Base-by-base conservation (phyloP, 2,113 vertebrate genomes). In the Xiphophorus couchianus region DNA sequence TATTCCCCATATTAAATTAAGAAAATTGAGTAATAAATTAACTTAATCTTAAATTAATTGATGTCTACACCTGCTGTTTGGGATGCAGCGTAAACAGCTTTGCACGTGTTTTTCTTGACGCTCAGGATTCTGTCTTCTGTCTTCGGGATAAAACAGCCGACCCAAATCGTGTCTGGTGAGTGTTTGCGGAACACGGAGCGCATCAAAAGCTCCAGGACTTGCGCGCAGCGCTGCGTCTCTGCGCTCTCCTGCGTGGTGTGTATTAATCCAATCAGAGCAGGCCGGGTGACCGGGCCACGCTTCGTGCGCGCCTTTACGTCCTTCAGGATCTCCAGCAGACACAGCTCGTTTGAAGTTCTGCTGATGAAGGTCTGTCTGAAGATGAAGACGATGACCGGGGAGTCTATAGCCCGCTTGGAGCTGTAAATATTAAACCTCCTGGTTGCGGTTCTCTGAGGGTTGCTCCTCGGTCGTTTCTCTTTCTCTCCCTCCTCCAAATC, bases 181-280 rank as follows among this genome's bases (percentile, higher is more conserved):
- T 94, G 93, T 68, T 76, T 91, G 30, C 39, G 61, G 85, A 95
- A 95, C 69, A 95, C 94, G 0, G 92, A 86, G 64, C 89, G 91
- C 62, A 95, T 65, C 61, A 84, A 74, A 22, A 31, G 5, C 63
- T 94, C 92, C 75, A 95, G 84, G 4, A 87, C 25, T 13, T 65
- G 54, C 37, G 85, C 77, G 4, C 92, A 93, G 1, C 62, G 76
- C 5, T 1, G 79, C 29, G 77, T 86, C 67, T 90, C 88, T 0
- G 71, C 74, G 78, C 48, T 88, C 67, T 92, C 91, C 42, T 62
- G 31, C 4, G 14, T 31, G 1, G 74, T 44, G 82, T 70, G 86
- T 31, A 95, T 74, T 76, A 95, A 91, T 78, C 94, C 95, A 51
- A 95, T 66, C 77, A 95, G 76, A 65, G 93, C 95, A 1, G 94